Evolutionary conservation across 2,797 vertebrate species (phyloP), one percentile per base, ranked within the genome.

Genomic region (Phyllotis vaccarum): DNA sequence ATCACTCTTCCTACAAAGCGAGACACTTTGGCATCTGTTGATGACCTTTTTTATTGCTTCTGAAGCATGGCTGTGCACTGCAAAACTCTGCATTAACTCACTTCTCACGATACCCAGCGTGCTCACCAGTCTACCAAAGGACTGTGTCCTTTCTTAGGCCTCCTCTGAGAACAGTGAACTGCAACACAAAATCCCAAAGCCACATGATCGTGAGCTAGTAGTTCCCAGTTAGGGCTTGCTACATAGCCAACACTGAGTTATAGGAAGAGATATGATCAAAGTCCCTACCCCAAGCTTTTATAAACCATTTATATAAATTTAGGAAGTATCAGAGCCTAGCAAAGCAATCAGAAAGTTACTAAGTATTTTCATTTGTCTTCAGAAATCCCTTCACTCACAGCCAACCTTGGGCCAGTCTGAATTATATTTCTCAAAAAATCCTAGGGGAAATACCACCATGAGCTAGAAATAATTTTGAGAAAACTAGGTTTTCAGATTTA

Each of bases 341-440:
- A 24, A 80, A 78, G 16, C 37, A 27, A 24, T 49, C 5, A 56
- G 37, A 90, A 93, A 94, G 29, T 31, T 31, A 46, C 11, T 17
- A 7, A 82, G 37, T 43, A 64, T 79, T 94, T 93, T 68, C n/a
- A 82, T 14, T 86, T 95, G 27, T 29, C 19, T 91, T 72, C 11
- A 89, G 27, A n/a, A 94, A 66, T 86, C 75, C 5, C 46, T 76
- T 87, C n/a, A 60, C 24, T 82, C 29, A 82, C 21, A 90, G 78
- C 49, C 17, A 37, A 37, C 11, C 82, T 58, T 81, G 46, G 46
- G 40, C 21, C 80, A 75, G 24, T 91, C n/a, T 87, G 40, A 94
- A 93, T 86, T 43, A 43, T 46, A 70, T 93, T 93, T 96, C 49
- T 89, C 58, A 80, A 49, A 49, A 37, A 68, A 87, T 96, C 54